Conservation (phyloP, 2,888 invertebrate genomes). For the Tiliacea citrago region DNA sequence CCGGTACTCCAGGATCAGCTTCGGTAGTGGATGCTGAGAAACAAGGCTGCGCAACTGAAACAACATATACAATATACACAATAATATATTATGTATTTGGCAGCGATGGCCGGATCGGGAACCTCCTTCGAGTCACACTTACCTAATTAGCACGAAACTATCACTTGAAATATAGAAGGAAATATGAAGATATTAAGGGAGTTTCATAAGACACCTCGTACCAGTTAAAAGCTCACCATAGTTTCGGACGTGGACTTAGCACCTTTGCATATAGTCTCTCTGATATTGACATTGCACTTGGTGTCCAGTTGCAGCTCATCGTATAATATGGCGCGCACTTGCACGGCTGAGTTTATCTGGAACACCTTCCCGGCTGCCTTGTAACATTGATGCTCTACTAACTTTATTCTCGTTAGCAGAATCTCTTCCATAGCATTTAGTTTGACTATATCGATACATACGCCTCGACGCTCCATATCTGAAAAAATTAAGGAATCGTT, state of each 20-base stretch:
- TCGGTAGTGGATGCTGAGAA: conserved; percentile 83
- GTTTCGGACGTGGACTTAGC: conserved; percentile 87
- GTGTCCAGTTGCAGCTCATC: conserved; percentile 85
- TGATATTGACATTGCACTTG: conserved; percentile 79
- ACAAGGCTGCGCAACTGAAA: conserved; percentile 81
- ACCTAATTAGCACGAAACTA: neutral
- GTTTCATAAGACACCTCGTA: neutral
- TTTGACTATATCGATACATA: conserved; percentile 77
- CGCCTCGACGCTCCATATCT: conserved; percentile 86
- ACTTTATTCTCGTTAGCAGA: conserved; percentile 74
- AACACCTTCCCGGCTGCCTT: conserved; percentile 82
- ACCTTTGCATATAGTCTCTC: conserved; percentile 79
- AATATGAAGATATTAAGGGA: neutral
- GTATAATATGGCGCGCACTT: conserved; percentile 85
- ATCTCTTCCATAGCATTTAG: conserved; percentile 80
- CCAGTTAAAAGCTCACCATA: conserved; percentile 73
- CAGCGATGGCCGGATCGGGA: too few species aligned
- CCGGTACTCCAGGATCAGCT: conserved; percentile 85
- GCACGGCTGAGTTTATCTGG: conserved; percentile 83
- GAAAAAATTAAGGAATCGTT: conserved; percentile 15
- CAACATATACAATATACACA: neutral
- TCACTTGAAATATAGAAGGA: neutral
- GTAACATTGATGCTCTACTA: conserved; percentile 81
- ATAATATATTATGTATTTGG: neutral
- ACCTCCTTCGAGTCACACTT: neutral